Conservation (phyloP, 2,113 vertebrate species). For the Ahaetulla prasina region DNA sequence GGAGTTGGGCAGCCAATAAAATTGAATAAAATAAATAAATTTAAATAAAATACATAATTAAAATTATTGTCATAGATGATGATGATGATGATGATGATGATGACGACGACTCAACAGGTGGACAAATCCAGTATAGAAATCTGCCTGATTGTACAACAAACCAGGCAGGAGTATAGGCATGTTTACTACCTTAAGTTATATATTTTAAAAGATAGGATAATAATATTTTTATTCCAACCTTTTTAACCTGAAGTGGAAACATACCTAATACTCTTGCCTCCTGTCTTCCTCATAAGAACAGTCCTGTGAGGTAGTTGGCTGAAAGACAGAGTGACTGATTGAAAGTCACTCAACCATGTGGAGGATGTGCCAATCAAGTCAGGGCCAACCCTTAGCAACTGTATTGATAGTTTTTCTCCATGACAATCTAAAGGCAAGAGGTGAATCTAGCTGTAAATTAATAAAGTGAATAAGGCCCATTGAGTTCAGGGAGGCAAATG, state of each 20-base stretch:
- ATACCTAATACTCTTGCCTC: neutral
- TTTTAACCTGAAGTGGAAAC: neutral
- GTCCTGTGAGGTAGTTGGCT: neutral
- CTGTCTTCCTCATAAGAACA: neutral
- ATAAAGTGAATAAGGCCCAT: neutral
- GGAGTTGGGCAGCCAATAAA: neutral
- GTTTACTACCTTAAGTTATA: neutral
- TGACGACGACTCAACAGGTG: neutral
- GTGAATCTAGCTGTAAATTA: neutral
- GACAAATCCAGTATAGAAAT: neutral
- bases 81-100: neutral
- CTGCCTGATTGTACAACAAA: neutral
- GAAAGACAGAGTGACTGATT: neutral
- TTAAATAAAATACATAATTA: neutral
- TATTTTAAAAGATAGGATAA: neutral
- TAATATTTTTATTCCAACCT: neutral
- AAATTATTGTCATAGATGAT: neutral
- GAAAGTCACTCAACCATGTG: neutral
- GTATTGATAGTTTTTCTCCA: neutral
- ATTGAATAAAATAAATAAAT: neutral
- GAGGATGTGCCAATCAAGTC: neutral
- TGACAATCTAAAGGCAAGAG: neutral
- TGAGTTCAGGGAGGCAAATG: neutral
- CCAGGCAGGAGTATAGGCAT: neutral
- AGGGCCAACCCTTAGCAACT: neutral